A percentile compares a stretch with the other conserved stretches of the same genome.
phyloP scores from a whole-genome alignment of 2,888 invertebrate genomes.

The Rhyacophila evoluta region DNA sequence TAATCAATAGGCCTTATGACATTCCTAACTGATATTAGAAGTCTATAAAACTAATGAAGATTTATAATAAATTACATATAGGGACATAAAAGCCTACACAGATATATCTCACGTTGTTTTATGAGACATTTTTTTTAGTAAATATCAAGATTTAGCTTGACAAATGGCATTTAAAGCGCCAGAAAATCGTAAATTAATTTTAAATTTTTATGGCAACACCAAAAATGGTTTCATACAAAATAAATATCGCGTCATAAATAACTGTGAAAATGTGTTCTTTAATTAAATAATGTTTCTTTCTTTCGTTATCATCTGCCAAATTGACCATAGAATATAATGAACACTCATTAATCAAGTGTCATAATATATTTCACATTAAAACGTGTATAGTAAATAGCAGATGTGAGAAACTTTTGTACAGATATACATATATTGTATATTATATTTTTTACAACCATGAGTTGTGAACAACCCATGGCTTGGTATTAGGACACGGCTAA shows the following conservation, averaged over 20 bases:
- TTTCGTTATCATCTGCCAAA: too few species aligned
- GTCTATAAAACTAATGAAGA: conserved; percentile 34
- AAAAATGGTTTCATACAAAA: neutral
- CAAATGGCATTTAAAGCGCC: neutral
- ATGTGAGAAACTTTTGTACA: too few species aligned
- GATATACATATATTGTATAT: too few species aligned
- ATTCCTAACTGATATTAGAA: conserved; percentile 32
- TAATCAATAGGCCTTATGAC: conserved; percentile 34
- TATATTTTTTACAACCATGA: too few species aligned
- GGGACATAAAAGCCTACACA: neutral
- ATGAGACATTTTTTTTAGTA: neutral
- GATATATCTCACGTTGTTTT: conserved; percentile 7
- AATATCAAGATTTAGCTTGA: neutral
- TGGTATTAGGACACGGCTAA: too few species aligned
- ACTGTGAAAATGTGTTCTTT: neutral
- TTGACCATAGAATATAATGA: too few species aligned
- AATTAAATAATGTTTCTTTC: neutral
- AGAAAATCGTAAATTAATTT: neutral
- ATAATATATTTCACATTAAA: too few species aligned
- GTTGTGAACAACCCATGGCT: too few species aligned
- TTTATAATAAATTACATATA: conserved; percentile 27
- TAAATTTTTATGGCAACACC: neutral
- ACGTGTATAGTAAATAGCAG: too few species aligned
- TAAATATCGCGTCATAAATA: neutral
- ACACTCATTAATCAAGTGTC: too few species aligned